Percentiles rank a stretch among this genome's conserved stretches.
phyloP scores from a whole-genome alignment of 2,113 vertebrate species.

The Helogale parvula region DNA sequence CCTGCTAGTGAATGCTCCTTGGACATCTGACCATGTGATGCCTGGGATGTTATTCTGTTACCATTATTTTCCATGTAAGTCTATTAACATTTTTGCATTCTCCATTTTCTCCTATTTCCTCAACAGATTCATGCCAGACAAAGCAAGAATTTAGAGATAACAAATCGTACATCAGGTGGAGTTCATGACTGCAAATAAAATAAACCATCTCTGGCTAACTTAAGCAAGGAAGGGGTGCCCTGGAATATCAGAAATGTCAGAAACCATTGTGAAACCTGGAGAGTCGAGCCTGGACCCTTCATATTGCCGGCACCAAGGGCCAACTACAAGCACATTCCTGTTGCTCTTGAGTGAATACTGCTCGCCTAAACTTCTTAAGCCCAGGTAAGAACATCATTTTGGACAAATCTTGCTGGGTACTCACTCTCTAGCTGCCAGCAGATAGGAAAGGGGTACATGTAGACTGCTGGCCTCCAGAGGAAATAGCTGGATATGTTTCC shows the following conservation, averaged over 20 bases:
- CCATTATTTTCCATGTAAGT: neutral
- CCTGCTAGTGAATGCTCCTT: neutral
- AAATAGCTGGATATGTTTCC: neutral
- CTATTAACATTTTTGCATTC: neutral
- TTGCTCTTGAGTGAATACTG: neutral
- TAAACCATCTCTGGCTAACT: neutral
- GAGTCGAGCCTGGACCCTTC: neutral
- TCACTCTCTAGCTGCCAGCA: no score
- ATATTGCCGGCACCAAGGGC: neutral
- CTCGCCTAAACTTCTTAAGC: neutral
- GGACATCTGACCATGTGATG: neutral
- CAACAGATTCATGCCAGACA: neutral
- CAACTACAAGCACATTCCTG: neutral
- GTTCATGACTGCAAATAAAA: neutral
- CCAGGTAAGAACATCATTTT: neutral
- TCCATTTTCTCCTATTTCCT: neutral
- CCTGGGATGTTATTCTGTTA: neutral
- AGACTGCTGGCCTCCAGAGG: neutral
- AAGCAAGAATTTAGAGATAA: neutral
- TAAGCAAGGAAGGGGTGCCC: neutral
- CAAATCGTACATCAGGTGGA: neutral
- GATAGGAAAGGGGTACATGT: neutral
- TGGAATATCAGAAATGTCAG: neutral
- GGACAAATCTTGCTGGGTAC: neutral
- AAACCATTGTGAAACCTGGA: neutral